Base-by-base conservation (phyloP, 2,113 vertebrate genomes). In the Mastomys natalensis region DNA sequence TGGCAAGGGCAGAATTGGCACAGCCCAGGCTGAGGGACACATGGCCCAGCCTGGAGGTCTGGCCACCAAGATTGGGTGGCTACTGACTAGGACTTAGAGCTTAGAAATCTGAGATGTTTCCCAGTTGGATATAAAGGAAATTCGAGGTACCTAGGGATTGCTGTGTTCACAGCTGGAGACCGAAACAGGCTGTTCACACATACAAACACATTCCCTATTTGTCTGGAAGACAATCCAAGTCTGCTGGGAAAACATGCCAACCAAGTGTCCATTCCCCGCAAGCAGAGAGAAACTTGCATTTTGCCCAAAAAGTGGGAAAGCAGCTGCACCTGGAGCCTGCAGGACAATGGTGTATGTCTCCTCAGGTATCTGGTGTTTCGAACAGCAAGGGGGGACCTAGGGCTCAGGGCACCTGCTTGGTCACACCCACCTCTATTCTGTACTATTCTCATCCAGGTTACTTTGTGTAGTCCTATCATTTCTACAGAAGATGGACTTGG, bases 341-440 rank as follows among this genome's bases (percentile, higher is more conserved):
- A 31, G 9, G 4, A 40, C 0, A 6, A 16, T 43, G 51, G 40
- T 4, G 1, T 45, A 15, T 4, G 5, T 10, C 37, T 55, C 19
- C 40, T 53, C 5, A 0, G 0, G 2, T 1, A 22, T 53, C 9
- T 0, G 10, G 7, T 7, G 1, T 81, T 72, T 48, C 60, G 15
- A 7, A 15, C 31, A 19, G 72, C 5, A 90, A 29, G 48, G 12
- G 10, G 7, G 80, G 51, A 53, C 11, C 9, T 5, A 2, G 34
- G 64, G 15, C 0, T 2, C 7, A 17, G 8, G 34, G 43, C 5
- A 1, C 11, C 85, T 68, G 11, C 1, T 2, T 1, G 0, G 15
- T 40, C 48, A 31, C 64, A 0, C 0, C 11, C 0, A 16, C 1
- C 2, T 21, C 1, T 24, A 40, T 26, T 3, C 78, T 26, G 7